Conservation (phyloP, 1,140 invertebrate genomes). For the Diplogasteroides magnus region DNA sequence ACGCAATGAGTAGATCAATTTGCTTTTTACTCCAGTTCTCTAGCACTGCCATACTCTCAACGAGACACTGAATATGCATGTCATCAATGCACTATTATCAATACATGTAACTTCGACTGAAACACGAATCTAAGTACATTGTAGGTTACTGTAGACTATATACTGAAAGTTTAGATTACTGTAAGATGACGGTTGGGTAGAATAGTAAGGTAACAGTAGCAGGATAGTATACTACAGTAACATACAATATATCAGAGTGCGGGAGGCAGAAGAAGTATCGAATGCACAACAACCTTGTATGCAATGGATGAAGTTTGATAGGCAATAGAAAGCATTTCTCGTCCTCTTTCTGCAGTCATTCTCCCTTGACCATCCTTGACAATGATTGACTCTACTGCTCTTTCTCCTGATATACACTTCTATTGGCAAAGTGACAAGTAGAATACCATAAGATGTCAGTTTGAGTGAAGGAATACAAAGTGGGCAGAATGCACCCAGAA, state of each 20-base stretch:
- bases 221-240: no score
- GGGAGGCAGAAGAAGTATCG: neutral
- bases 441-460: neutral
- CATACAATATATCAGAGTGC: no score
- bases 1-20: neutral
- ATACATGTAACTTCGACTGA: no score
- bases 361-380: neutral
- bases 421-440: no score
- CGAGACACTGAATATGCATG: neutral
- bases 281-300: neutral
- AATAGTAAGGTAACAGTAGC: no score
- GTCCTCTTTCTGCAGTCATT: neutral
- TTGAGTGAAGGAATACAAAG: neutral
- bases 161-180: no score
- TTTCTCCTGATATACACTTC: neutral
- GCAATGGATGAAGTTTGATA: neutral
- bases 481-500: neutral
- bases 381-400: neutral
- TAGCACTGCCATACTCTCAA: neutral
- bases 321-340: neutral
- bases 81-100: neutral
- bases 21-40: neutral
- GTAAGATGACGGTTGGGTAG: no score
- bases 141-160: no score
- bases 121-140: no score